A percentile compares a stretch with the other conserved stretches of the same genome.
Conservation (phyloP, 2,888 invertebrate genomes). For the Drosophila infuscata region DNA sequence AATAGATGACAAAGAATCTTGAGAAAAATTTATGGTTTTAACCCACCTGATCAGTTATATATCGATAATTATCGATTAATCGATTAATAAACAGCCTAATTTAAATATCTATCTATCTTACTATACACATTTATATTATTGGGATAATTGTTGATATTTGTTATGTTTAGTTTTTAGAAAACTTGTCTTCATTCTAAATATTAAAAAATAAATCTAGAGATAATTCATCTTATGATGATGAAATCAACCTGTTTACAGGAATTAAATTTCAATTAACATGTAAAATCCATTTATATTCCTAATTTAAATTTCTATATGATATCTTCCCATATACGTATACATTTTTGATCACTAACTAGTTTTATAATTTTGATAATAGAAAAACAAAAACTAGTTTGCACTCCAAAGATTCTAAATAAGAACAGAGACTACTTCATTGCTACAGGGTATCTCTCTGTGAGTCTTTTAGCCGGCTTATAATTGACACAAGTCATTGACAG, state of each 20-base stretch:
- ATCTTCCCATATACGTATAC: too few relatives aligned
- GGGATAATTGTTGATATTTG: neutral
- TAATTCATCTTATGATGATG: neutral
- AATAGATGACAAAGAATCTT: neutral
- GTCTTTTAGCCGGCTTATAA: conserved; percentile 11
- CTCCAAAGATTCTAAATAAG: neutral
- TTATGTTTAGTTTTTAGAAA: neutral
- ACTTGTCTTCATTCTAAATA: neutral
- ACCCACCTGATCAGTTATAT: neutral
- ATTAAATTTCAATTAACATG: neutral
- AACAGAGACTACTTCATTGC: neutral
- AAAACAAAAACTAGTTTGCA: too few relatives aligned
- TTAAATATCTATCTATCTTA: neutral
- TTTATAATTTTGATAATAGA: too few relatives aligned
- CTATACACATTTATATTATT: neutral
- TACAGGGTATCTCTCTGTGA: neutral
- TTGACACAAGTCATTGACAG: conserved; percentile 45
- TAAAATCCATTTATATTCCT: neutral
- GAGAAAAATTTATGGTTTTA: neutral
- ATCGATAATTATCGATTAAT: too few relatives aligned
- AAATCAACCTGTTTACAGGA: neutral
- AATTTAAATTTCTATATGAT: neutral
- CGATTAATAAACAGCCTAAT: neutral
- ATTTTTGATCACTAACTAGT: neutral
- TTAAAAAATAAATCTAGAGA: neutral